phyloP scores from a whole-genome alignment of 2,888 invertebrate species.

The Capitulum mitella region DNA sequence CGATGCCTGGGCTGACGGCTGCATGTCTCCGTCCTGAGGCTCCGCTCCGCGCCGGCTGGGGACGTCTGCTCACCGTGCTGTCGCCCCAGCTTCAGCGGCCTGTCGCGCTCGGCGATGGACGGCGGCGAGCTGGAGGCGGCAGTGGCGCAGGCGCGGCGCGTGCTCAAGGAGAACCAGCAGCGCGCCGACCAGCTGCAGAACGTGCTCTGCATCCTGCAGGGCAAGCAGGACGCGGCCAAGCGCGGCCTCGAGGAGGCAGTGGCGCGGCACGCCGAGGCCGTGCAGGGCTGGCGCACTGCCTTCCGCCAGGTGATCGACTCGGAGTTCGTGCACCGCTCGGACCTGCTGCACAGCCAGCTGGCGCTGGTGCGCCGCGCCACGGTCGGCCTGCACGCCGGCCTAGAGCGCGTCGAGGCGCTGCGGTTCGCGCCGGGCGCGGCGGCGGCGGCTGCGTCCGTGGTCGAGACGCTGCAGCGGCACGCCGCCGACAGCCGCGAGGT shows the following conservation, averaged over 20 bases:
- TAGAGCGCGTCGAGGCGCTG: neutral
- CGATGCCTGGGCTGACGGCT: too few relatives aligned
- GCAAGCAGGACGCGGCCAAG: slow-evolving; percentile 10
- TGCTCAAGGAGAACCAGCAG: neutral
- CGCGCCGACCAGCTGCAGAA: slow-evolving; percentile 5
- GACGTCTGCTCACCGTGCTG: too few relatives aligned
- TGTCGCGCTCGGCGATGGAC: too few relatives aligned
- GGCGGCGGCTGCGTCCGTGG: neutral
- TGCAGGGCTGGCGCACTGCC: neutral
- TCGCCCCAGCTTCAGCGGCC: too few relatives aligned
- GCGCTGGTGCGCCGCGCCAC: neutral
- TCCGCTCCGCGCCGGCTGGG: too few relatives aligned
- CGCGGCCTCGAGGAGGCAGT: neutral
- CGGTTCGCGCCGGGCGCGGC: neutral
- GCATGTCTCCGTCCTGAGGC: too few relatives aligned
- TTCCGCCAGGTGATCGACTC: neutral
- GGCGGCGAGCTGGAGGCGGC: neutral
- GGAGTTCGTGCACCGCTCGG: neutral
- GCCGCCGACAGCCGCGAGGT: neutral
- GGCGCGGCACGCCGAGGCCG: neutral
- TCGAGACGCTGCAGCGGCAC: neutral
- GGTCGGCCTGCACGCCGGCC: neutral
- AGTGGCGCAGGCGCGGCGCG: neutral
- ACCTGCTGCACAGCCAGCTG: neutral
- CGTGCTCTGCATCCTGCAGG: slow-evolving; percentile 11